Percentiles rank a stretch among this genome's conserved stretches.
phyloP scores from a whole-genome alignment of 2,888 invertebrate genomes.

The Biston stratarius region DNA sequence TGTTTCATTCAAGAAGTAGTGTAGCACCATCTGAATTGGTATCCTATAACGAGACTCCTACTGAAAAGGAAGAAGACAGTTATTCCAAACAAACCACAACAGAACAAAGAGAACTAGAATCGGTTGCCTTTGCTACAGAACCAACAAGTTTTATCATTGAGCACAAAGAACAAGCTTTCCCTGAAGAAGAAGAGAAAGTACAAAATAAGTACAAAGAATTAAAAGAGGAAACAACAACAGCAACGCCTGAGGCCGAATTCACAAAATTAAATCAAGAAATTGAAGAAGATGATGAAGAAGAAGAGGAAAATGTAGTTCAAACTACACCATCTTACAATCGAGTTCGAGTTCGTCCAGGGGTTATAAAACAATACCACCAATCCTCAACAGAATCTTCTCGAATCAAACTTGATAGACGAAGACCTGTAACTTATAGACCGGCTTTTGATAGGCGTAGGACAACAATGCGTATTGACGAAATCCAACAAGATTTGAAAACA shows the following conservation, averaged over 20 bases:
- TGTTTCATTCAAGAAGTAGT: constrained; percentile 64
- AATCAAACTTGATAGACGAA: constrained; percentile 66
- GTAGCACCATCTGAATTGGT: constrained; percentile 60
- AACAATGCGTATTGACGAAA: constrained; percentile 84
- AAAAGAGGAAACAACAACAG: constrained; percentile 47
- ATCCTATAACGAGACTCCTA: constrained; percentile 58
- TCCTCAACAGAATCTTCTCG: constrained; percentile 69
- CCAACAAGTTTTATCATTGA: constrained; percentile 58
- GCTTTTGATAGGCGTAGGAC: constrained; percentile 78
- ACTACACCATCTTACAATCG: constrained; percentile 80
- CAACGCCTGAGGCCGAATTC: constrained; percentile 51
- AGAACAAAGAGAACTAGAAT: constrained; percentile 55
- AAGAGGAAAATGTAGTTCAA: constrained; percentile 71
- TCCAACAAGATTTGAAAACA: constrained; percentile 81
- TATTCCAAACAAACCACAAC: constrained; percentile 62
- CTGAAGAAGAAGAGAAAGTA: constrained; percentile 61
- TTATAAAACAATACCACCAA: constrained; percentile 75
- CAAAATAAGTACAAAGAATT: constrained; percentile 59
- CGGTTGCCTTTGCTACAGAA: constrained; percentile 59
- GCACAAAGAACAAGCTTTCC: constrained; percentile 58
- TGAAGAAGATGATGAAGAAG: constrained; percentile 48
- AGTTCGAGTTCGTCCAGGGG: constrained; percentile 76
- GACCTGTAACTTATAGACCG: constrained; percentile 79
- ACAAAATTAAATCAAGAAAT: constrained; percentile 42
- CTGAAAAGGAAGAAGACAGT: constrained; percentile 61